Base-by-base conservation (phyloP, 2,113 vertebrate genomes). In the Platichthys stellatus region DNA sequence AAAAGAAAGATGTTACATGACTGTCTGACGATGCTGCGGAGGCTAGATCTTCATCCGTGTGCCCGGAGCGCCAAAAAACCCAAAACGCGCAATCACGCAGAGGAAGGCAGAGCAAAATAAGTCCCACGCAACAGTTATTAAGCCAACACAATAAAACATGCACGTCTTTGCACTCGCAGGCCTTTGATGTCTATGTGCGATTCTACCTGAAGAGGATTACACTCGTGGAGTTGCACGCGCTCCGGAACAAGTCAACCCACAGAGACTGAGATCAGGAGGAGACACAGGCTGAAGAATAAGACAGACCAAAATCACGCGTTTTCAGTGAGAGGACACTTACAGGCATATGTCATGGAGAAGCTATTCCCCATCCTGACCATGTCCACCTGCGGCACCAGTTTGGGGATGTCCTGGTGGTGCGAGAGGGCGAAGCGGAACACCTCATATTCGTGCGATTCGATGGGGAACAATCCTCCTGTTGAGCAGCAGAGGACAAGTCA, bases 301-400 rank as follows among this genome's bases (percentile, higher is more conserved):
- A 3, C 49, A 35, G 9, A 64, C 49, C 12, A 35, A 35, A 28
- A 18, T 18, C 14, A 51, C 18, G 47, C 18, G 47, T 51, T 18
- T 20, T 17, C 47, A 51, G 4, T 7, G 23, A 35, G 18, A 23
- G 47, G 9, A 49, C 93, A 99, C 98, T 99, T 93, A 99, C 98
- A 99, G 78, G 97, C 97, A 85, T 99, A 98, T 83, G 98, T 99
- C 97, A 99, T 99, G 91, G 98, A 98, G 92, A 99, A 99, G 92
- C 97, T 99, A 89, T 98, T 97, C 0, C 97, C 97, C 91, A 97
- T 96, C 92, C 97, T 97, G 95, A 99, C 97, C 96, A 99, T 97
- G 91, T 99, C 98, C 91, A 99, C 98, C 94, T 99, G 98, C 90
- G 98, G 97, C 89, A 98, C 96, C 94, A 99, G 95, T 93, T 99